Evolutionary conservation across 2,888 invertebrate genomes (phyloP), one percentile per base, ranked within the genome.

Genomic region (Tenthredo distinguenda): DNA sequence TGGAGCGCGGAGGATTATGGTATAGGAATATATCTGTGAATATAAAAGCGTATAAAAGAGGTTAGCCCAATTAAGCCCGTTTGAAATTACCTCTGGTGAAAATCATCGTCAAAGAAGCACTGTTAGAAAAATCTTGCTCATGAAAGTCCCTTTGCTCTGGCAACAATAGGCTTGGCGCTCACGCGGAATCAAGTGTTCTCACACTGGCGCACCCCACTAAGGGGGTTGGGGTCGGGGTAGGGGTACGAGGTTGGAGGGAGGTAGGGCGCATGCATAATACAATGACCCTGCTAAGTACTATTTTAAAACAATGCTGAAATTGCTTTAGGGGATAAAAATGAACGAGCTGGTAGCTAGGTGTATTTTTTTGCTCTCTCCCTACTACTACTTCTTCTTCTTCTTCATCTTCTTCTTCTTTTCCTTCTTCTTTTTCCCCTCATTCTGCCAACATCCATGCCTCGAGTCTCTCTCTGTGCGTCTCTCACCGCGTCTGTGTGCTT

Each of bases 251-350:
- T 85, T 76, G 89, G 82, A 86, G 83, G 81, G 84, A 81, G 90
- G 92, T 91, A 92, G 92, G 91, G 84, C 85, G 92, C 93, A 93
- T 93, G 93, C 93, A 93, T 93, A 93, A 93, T 93, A 93, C 93
- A 93, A 93, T 93, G 93, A 93, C 93, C 93, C 93, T 92, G 93
- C 92, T 93, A 93, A 93, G 93, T 93, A 93, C 93, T 93, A 93
- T 93, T 93, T 93, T 93, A 93, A 93, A 93, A 93, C 93, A 93
- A 93, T 93, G 93, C 93, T 93, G 92, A 93, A 93, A 93, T 93
- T 93, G 93, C 93, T 93, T 93, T 93, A 93, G 93, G 93, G 93
- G 93, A 93, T 93, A 93, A 93, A 93, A 93, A 93, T 93, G 93
- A 93, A 93, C 92, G 92, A 92, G 72, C 50, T 55, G 92, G 92